Evolutionary conservation across 2,797 vertebrate genomes (phyloP).

Genomic region (Neoniphon sammara): DNA sequence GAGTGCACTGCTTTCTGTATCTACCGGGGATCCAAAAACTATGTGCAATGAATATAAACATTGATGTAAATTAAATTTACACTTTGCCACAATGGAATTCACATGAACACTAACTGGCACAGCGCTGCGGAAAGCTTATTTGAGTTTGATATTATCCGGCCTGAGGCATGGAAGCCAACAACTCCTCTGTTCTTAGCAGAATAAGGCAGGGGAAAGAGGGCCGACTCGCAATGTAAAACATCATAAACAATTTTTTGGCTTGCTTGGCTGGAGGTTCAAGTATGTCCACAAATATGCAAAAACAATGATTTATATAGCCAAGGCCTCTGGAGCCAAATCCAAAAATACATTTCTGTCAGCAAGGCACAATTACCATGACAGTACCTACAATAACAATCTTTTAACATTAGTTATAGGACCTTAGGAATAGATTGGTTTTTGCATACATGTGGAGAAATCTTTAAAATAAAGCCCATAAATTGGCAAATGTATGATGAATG

Average conservation of each 20-base stretch:
- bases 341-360: constrained; percentile 42
- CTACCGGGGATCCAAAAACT: constrained; percentile 10
- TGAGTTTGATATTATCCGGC: constrained; percentile 29
- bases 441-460: constrained; percentile 30
- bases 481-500: neutral
- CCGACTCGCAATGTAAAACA: constrained; percentile 54
- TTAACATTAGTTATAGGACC: constrained; percentile 17
- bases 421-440: constrained; percentile 34
- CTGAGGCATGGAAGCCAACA: constrained; percentile 32
- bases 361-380: constrained; percentile 35
- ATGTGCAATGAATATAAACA: constrained; percentile 31
- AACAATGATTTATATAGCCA: constrained; percentile 57
- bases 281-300: constrained; percentile 67
- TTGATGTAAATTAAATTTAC: constrained; percentile 41
- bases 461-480: neutral
- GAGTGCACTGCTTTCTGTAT: constrained; percentile 9
- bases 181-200: constrained; percentile 35
- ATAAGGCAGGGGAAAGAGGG: constrained; percentile 22
- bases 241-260: constrained; percentile 63
- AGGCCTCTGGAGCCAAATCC: constrained; percentile 35
- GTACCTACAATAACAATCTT: neutral
- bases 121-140: constrained; percentile 8
- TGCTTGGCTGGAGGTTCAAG: constrained; percentile 40
- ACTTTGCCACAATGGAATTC: constrained; percentile 36
- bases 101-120: constrained; percentile 13